Evolutionary conservation across 2,797 vertebrate species (phyloP).

Genomic region (Calcarius lapponicus): DNA sequence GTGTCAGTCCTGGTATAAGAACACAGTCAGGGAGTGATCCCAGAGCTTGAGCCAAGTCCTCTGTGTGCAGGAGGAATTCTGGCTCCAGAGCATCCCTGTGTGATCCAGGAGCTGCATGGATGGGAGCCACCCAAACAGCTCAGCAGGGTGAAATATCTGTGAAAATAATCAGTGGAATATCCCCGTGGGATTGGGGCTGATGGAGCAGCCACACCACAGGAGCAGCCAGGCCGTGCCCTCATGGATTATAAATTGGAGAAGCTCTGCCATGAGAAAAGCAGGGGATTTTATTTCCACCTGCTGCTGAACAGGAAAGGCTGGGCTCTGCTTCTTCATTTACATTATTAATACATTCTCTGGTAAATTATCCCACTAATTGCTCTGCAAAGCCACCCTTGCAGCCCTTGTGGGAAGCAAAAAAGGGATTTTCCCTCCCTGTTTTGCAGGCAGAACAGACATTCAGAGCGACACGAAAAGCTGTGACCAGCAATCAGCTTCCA

Average conservation of each 20-base stretch:
- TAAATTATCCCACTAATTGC: not conserved
- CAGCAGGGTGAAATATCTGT: not conserved
- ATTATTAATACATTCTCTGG: constrained; percentile 5
- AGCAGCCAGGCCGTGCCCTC: not conserved
- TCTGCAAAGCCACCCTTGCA: not conserved
- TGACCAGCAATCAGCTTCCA: not conserved
- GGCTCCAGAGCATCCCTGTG: not conserved
- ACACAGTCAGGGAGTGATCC: not conserved
- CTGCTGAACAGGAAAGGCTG: not conserved
- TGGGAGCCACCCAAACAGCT: not conserved
- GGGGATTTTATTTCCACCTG: not conserved
- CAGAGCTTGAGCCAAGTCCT: not conserved
- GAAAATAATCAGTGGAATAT: not conserved
- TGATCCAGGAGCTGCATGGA: not conserved
- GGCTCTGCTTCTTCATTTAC: not conserved
- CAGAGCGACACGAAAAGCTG: not conserved
- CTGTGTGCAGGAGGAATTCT: not conserved
- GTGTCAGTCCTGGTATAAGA: not conserved
- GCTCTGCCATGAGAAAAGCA: not conserved
- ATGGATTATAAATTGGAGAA: not conserved
- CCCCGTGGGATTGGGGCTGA: not conserved
- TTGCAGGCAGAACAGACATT: not conserved
- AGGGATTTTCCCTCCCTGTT: not conserved
- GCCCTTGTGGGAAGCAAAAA: not conserved
- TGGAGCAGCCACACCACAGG: not conserved